These are phyloP conservation scores for Mylabris phalerata DNA, from an alignment of 1,140 invertebrate genomes.

Conservation along the genomic window DNA sequence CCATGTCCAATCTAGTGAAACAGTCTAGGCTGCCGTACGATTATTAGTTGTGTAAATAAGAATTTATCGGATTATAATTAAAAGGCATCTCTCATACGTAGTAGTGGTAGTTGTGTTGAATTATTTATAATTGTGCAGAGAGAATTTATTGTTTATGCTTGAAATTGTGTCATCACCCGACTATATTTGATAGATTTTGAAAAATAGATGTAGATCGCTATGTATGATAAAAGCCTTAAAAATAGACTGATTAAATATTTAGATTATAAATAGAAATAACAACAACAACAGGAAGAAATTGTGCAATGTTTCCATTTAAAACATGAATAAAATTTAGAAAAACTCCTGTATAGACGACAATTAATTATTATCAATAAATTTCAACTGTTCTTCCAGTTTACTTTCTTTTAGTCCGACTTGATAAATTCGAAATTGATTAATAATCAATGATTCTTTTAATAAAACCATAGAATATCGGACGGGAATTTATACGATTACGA, in stretches of 20 bases:
- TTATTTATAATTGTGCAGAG: neutral
- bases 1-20: too few species aligned
- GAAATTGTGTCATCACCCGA: slow-evolving; percentile 7
- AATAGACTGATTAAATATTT: slow-evolving; percentile 27
- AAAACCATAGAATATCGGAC: too few species aligned
- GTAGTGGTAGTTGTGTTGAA: slow-evolving; percentile 5
- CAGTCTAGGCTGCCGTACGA: too few species aligned
- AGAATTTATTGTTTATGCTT: neutral
- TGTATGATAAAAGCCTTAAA: slow-evolving; percentile 24
- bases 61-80: neutral
- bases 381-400: slow-evolving; percentile 11
- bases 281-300: neutral
- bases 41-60: slow-evolving; percentile 5
- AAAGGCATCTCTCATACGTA: slow-evolving; percentile 18
- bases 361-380: too few species aligned
- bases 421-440: too few species aligned
- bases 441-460: too few species aligned
- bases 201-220: slow-evolving; percentile 10
- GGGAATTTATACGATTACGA: too few species aligned
- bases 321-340: too few species aligned
- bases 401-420: neutral
- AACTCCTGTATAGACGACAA: slow-evolving; percentile 4
- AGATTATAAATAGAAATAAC: slow-evolving; percentile 10
- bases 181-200: neutral
- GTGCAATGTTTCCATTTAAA: slow-evolving; percentile 21